Evolutionary conservation across 2,888 invertebrate species (phyloP).

Genomic region (Sphaerophoria taeniata): DNA sequence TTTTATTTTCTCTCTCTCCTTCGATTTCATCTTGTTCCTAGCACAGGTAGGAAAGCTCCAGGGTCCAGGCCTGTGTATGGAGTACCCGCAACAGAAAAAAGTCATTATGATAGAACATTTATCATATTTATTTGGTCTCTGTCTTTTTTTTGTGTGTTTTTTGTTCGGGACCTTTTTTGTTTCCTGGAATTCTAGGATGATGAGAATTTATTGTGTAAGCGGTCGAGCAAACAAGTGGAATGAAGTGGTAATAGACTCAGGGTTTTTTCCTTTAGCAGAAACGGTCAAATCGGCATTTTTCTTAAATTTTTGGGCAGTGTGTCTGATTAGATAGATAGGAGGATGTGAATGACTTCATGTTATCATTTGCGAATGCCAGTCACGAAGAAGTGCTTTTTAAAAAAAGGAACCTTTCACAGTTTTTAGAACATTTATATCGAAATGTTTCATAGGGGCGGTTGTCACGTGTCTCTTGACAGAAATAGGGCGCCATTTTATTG

Average conservation of each 20-base stretch:
- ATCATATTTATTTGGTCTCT: conserved; percentile 21
- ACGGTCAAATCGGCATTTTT: conserved; percentile 30
- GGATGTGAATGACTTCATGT: conserved; percentile 28
- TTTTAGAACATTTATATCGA: conserved; percentile 30
- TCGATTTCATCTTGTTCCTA: conserved; percentile 12
- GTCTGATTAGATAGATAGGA: conserved; percentile 43
- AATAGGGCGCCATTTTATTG: conserved; percentile 27
- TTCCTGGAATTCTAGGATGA: neutral
- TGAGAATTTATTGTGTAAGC: conserved; percentile 48
- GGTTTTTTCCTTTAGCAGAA: neutral
- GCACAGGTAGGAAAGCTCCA: conserved; percentile 9
- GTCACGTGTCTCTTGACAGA: conserved; percentile 23
- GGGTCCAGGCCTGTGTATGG: neutral
- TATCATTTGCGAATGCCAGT: conserved; percentile 42
- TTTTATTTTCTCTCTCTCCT: conserved; percentile 1
- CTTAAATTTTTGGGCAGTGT: conserved; percentile 5
- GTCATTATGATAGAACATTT: conserved; percentile 53
- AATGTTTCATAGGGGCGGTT: conserved; percentile 21
- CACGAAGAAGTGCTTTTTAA: conserved; percentile 49
- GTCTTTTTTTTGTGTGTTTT: neutral
- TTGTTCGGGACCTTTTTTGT: conserved; percentile 12
- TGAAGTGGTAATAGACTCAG: conserved; percentile 44
- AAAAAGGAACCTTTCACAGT: conserved; percentile 32
- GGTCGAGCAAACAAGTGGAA: conserved; percentile 3
- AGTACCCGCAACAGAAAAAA: conserved; percentile 27